Evolutionary conservation across 2,797 vertebrate genomes (phyloP).

Genomic region (Propithecus perrieri): DNA sequence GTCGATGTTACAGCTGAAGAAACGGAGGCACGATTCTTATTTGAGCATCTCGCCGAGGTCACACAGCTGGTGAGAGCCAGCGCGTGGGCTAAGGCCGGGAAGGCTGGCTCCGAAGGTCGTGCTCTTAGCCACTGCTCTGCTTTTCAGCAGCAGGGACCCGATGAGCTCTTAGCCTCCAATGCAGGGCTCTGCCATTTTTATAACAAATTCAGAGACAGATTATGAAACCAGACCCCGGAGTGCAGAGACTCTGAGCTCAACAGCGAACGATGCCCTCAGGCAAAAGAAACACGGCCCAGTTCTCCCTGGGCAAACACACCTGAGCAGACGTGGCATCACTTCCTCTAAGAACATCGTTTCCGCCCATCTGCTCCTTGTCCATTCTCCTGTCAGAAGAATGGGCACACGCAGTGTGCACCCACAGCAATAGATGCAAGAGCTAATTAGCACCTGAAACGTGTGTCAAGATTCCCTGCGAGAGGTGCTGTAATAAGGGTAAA

Average conservation of each 20-base stretch:
- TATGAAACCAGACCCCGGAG: neutral
- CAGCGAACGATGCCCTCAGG: neutral
- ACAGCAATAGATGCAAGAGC: constrained; percentile 55
- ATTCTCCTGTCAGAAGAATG: constrained; percentile 61
- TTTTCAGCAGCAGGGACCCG: neutral
- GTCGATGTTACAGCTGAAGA: neutral
- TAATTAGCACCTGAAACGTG: constrained; percentile 60
- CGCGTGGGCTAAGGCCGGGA: neutral
- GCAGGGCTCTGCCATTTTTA: neutral
- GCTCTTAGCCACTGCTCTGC: neutral
- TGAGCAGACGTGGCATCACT: neutral
- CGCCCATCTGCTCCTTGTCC: neutral
- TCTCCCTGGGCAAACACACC: neutral
- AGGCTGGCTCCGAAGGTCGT: neutral
- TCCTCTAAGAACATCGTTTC: neutral
- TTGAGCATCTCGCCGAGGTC: neutral
- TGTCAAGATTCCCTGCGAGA: neutral
- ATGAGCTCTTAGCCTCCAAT: neutral
- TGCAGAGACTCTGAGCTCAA: neutral
- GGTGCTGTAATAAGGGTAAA: constrained; percentile 7
- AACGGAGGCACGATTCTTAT: neutral
- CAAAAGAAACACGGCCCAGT: neutral
- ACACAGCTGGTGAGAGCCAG: neutral
- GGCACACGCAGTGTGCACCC: neutral
- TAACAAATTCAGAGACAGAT: neutral